Percentiles rank a stretch among this genome's conserved stretches.
Conservation (phyloP, 2,113 vertebrate genomes). For the Oxygymnocypris stewartii region DNA sequence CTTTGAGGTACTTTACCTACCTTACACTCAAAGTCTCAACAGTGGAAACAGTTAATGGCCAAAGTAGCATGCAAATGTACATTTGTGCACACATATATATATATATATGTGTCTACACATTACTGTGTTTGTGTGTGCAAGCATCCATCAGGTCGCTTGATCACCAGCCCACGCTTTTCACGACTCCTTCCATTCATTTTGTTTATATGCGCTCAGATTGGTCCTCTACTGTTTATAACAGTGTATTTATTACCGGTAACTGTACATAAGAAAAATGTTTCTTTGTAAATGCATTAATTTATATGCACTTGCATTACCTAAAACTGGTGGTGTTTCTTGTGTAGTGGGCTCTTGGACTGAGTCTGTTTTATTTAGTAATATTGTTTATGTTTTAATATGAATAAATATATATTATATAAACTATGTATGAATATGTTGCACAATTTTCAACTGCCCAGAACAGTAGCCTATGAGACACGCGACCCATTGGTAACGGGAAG, state of each 20-base stretch:
- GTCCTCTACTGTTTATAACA: constrained; percentile 98
- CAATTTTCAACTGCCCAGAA: constrained; percentile 65
- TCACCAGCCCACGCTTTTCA: constrained; percentile 69
- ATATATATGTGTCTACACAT: constrained; percentile 37
- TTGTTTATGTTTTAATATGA: constrained; percentile 58
- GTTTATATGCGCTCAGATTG: constrained; percentile 84
- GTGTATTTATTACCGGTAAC: constrained; percentile 95
- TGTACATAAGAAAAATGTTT: constrained; percentile 97
- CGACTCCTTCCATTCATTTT: constrained; percentile 81
- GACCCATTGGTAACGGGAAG: constrained; percentile 47
- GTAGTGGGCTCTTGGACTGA: constrained; percentile 92
- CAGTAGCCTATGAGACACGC: constrained; percentile 69
- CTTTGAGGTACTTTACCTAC: constrained; percentile 35
- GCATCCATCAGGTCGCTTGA: constrained; percentile 36
- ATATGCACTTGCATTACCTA: constrained; percentile 97
- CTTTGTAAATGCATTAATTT: constrained; percentile 99
- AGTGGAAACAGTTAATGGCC: constrained; percentile 43
- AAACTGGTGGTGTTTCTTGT: constrained; percentile 87
- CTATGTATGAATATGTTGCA: constrained; percentile 69
- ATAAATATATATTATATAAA: constrained; percentile 72
- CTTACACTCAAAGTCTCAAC: constrained; percentile 28
- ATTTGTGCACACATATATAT: constrained; percentile 39
- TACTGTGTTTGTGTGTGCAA: constrained; percentile 53
- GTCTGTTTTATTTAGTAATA: constrained; percentile 81
- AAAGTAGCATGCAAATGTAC: constrained; percentile 50